phyloP scores from a whole-genome alignment of 2,797 vertebrate genomes.

The Tragopan temminckii region DNA sequence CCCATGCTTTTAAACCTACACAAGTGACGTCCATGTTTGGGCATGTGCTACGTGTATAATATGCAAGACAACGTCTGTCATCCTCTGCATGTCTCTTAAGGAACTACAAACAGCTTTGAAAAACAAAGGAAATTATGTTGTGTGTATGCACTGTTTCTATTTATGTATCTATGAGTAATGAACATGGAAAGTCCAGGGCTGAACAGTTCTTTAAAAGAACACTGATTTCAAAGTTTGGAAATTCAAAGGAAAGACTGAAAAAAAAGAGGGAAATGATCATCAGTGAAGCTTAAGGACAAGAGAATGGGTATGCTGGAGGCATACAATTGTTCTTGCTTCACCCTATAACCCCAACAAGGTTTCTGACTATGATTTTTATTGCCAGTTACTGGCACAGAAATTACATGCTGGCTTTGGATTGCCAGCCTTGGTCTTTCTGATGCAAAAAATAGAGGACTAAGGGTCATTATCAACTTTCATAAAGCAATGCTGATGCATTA shows the following conservation, averaged over 20 bases:
- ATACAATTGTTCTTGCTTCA: not conserved
- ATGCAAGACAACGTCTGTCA: not conserved
- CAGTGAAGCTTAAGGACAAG: not conserved
- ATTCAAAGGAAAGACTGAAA: not conserved
- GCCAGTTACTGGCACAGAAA: not conserved
- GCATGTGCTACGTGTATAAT: not conserved
- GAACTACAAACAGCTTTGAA: not conserved
- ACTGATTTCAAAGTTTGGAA: not conserved
- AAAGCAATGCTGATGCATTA: not conserved
- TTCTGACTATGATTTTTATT: not conserved
- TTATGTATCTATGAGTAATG: rapidly evolving
- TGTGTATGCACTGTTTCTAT: not conserved
- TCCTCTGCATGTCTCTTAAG: not conserved
- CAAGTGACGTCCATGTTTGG: not conserved
- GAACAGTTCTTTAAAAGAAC: not conserved
- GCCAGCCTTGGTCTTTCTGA: not conserved
- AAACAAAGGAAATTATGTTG: not conserved
- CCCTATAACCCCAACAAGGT: not conserved
- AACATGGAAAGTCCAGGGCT: not conserved
- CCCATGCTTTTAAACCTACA: not conserved
- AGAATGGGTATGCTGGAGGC: not conserved
- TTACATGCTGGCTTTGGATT: not conserved
- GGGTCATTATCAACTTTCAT: not conserved
- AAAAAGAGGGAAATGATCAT: not conserved
- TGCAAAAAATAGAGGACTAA: not conserved